Base-by-base conservation (phyloP, 2,888 invertebrate species). In the Gortyna flavago region DNA sequence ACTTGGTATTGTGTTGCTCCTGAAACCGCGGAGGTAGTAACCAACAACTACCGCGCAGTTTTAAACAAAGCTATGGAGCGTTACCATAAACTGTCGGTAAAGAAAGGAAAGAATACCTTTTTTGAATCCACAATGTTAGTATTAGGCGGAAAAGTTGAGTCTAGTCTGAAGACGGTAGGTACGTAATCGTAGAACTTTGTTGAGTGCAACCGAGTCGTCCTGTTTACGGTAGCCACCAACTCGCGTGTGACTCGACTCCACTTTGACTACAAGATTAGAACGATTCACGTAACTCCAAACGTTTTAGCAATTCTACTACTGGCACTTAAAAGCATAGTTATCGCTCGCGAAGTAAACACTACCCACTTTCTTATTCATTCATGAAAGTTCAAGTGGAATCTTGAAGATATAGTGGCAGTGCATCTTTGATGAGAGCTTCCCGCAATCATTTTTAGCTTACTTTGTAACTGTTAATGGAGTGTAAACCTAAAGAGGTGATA, bases 61-160 rank as follows among this genome's bases (percentile, higher is more conserved):
- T 96, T 93, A 94, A 96, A 95, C 94, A 95, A 95, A 95, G 92
- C 92, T 94, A 94, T 94, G 93, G 93, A 89, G 87, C 84, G 96
- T 96, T 96, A 96, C 91, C 95, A 96, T 96, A 96, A 96, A 95
- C 93, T 92, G 94, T 90, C 91, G 91, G 92, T 93, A 89, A 91
- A 90, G 90, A 91, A 93, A 96, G 59, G 25, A 77, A 77, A 38
- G 71, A 96, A 95, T 95, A 81, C 94, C 95, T 96, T 96, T 96
- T 96, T 96, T 96, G 95, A 96, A 96, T 96, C 89, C 91, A 93
- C 94, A 94, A 93, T 94, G 94, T 94, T 94, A 93, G 94, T 95
- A 94, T 88, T 88, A 87, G 88, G 85, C 81, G 93, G 94, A 94
- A 95, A 95, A 95, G 93, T 96, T 95, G 93, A 93, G 93, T 95